Base-by-base conservation (phyloP, 1,140 invertebrate genomes). In the Ptiloglossa arizonensis region DNA sequence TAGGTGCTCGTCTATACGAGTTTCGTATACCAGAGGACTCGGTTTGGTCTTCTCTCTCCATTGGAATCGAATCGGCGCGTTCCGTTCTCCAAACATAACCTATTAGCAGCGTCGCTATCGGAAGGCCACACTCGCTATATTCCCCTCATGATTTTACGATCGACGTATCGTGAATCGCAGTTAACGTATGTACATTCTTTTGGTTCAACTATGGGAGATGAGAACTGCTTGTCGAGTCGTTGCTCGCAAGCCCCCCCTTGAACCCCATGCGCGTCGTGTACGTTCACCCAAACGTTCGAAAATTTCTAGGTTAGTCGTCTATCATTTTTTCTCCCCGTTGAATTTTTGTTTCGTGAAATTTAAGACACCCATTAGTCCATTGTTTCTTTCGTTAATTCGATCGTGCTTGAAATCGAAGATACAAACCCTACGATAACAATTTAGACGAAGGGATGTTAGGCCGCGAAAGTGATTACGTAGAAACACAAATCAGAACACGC, bases 1-100 rank as follows among this genome's bases (percentile, higher is more conserved):
- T 66, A 67, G 62, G 63, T 57, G 52, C 35, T 59, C 44, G 38
- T 79, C 69, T n/a, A 5, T 70, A 48, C 68, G 64, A 69, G 66
- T 62, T 41, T 70, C 59, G 54, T 79, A 69, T 62, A 59, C 69
- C 68, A 38, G 24, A 68, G 41, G 59, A 32, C 54, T n/a, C 64
- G 48, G 32, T 50, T 57, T 50, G 48, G 67, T 82, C 48, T n/a
- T n/a, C n/a, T n/a, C n/a, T 59, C n/a, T 54, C 35, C 35, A 46
- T 56, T 62, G n/a, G 54, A 71, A 74, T 80, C 59, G 60, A 79
- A 38, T 68, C 66, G 59, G 38, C 74, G 63, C 74, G 50, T 79
- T 82, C 52, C 80, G 54, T 79, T 81, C 70, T 48, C 38, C 54
- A 59, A 3, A 38, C 52, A 68, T 32, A 59, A 41, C 19, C 41